Percentiles rank a stretch among this genome's conserved stretches.
phyloP scores from a whole-genome alignment of 2,797 vertebrate genomes.

The Catamblyrhynchus diadema region DNA sequence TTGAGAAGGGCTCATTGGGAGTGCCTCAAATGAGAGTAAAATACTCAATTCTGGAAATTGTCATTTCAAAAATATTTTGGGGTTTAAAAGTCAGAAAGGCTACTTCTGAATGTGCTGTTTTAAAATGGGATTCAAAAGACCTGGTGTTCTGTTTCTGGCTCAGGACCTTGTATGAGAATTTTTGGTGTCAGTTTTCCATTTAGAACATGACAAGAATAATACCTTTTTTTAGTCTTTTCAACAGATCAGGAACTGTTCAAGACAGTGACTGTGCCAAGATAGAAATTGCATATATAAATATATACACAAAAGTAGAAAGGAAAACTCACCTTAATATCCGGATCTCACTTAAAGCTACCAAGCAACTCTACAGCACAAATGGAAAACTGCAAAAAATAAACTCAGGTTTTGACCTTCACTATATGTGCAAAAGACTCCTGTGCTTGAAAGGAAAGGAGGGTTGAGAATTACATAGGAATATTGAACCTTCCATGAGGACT shows the following conservation, averaged over 20 bases:
- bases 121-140: not conserved
- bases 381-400: not conserved
- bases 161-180: not conserved
- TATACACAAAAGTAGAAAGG: accelerated
- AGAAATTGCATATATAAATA: not conserved
- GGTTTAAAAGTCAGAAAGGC: not conserved
- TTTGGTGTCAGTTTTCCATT: not conserved
- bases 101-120: not conserved
- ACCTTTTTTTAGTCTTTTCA: not conserved
- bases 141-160: not conserved
- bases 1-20: not conserved
- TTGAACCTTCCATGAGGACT: not conserved
- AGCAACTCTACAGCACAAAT: not conserved
- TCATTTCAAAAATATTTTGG: not conserved
- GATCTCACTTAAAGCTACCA: not conserved
- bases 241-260: not conserved
- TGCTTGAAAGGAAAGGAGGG: not conserved
- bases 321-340: not conserved
- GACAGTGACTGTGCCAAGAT: not conserved
- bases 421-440: not conserved
- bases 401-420: not conserved
- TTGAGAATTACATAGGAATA: not conserved
- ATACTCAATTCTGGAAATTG: not conserved
- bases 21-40: not conserved
- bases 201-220: not conserved